Base-by-base conservation (phyloP, 2,113 vertebrate genomes). In the Saguinus imperator region DNA sequence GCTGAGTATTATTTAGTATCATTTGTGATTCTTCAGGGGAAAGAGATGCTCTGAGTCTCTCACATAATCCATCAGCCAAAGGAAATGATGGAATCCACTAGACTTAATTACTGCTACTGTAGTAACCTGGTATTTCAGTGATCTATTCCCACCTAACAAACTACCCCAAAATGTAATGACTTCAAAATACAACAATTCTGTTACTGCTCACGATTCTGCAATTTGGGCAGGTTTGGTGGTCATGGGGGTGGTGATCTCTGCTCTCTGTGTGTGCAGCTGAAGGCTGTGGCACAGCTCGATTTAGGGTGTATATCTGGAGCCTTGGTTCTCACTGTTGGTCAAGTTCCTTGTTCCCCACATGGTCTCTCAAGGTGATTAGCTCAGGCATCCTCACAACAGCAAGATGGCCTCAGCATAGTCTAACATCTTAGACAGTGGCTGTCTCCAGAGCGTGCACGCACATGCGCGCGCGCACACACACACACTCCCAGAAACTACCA, bases 391-490 rank as follows among this genome's bases (percentile, higher is more conserved):
- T 73, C 52, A 52, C 45, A 25, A 21, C 13, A 52, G 68, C 72
- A 76, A 70, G 70, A 48, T n/a, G 76, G 27, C 23, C 48, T 75
- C 70, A 2, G 50, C 10, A 10, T 3, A 43, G 50, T 64, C 35
- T 25, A 27, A 4, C 50, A 81, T 57, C 20, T 76, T 18, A 20
- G 58, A n/a, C 0, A 20, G 73, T 61, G 27, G 9, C 21, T 1
- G 45, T 50, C 27, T 1, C 37, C 25, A 61, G 64, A 86, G 7
- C 37, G 0, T 18, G 66, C 58, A 61, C 4, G 23, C 23, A 1
- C 8, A 10, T 0, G 3, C 2, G 2, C 58, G 4, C 57, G 9
- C 1, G 10, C 58, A 14, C 61, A 6, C 11, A 6, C 58, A 27
- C 25, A 61, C 58, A 12, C 58, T 12, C 25, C 61, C 27, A 20